Conservation (phyloP, 2,797 vertebrate species). For the Oryzias dopingdopingensis region DNA sequence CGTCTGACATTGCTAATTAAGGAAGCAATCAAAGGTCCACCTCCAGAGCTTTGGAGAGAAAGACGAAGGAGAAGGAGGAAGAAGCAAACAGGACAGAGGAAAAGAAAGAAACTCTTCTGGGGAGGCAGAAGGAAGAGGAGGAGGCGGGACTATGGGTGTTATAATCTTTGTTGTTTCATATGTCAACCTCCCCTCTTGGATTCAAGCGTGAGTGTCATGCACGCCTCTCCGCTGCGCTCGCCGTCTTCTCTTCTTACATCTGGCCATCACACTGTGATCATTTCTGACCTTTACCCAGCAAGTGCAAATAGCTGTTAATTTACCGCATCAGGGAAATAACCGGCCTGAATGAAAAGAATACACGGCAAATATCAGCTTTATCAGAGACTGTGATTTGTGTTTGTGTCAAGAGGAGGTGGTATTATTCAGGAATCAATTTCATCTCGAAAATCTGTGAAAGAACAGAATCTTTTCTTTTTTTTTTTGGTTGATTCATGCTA, state of each 20-base stretch:
- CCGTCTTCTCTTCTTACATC: slow-evolving; percentile 23
- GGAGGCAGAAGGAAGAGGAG: slow-evolving; percentile 30
- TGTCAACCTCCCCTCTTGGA: slow-evolving; percentile 50
- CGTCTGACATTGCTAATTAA: slow-evolving; percentile 94
- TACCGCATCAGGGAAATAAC: slow-evolving; percentile 50
- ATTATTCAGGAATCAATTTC: too few species aligned
- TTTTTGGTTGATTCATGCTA: too few species aligned
- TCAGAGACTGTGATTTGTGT: slow-evolving; percentile 1
- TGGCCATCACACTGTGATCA: slow-evolving; percentile 49
- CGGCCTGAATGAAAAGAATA: slow-evolving; percentile 35
- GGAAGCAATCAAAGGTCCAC: slow-evolving; percentile 92
- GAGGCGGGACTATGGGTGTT: slow-evolving; percentile 37
- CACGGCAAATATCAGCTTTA: slow-evolving; percentile 56
- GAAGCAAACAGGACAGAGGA: slow-evolving; percentile 49
- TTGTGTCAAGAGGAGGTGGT: too few species aligned
- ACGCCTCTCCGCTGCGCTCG: slow-evolving; percentile 15
- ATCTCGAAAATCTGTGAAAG: too few species aligned
- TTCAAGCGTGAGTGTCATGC: slow-evolving; percentile 33
- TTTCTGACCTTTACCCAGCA: slow-evolving; percentile 56
- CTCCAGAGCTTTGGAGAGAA: slow-evolving; percentile 81
- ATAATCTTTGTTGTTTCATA: slow-evolving; percentile 67
- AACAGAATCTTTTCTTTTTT: too few species aligned
- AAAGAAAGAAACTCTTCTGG: slow-evolving; percentile 47
- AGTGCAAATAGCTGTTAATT: slow-evolving; percentile 58
- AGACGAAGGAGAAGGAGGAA: slow-evolving; percentile 39